Evolutionary conservation across 2,888 invertebrate genomes (phyloP).

Genomic region (Ferrisia virgata): DNA sequence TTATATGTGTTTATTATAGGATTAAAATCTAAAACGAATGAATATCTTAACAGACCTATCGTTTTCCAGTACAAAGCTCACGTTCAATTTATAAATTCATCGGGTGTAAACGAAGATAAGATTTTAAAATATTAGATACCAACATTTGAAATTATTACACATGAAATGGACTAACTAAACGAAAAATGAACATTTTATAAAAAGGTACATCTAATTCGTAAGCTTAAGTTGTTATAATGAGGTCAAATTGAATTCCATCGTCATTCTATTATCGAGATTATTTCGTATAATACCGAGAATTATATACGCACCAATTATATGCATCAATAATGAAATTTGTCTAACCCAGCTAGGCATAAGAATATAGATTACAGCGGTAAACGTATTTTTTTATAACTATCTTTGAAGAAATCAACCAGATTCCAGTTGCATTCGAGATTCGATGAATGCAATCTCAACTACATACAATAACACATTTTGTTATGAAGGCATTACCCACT

Average conservation of each 20-base stretch:
- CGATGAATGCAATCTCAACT: too few relatives aligned
- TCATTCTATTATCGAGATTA: not conserved
- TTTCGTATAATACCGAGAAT: not conserved
- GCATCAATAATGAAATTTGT: too few relatives aligned
- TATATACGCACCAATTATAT: not conserved
- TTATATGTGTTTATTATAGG: slow-evolving; percentile 5
- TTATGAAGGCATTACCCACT: too few relatives aligned
- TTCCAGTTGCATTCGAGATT: not conserved
- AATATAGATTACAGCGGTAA: not conserved
- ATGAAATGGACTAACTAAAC: not conserved
- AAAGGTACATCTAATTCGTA: not conserved
- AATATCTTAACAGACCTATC: not conserved
- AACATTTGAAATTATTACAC: not conserved
- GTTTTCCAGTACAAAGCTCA: not conserved
- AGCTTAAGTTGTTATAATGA: not conserved
- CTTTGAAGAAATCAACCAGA: not conserved
- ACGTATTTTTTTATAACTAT: not conserved
- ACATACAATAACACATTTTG: too few relatives aligned
- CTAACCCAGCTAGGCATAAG: not conserved
- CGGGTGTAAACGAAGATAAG: not conserved
- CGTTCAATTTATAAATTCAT: not conserved
- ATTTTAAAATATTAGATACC: not conserved
- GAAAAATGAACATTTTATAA: slow-evolving; percentile 4
- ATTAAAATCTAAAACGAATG: not conserved
- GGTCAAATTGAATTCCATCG: not conserved